Evolutionary conservation across 1,140 invertebrate genomes (phyloP), one percentile per base, ranked within the genome.

Genomic region (Tribolium castaneum): DNA sequence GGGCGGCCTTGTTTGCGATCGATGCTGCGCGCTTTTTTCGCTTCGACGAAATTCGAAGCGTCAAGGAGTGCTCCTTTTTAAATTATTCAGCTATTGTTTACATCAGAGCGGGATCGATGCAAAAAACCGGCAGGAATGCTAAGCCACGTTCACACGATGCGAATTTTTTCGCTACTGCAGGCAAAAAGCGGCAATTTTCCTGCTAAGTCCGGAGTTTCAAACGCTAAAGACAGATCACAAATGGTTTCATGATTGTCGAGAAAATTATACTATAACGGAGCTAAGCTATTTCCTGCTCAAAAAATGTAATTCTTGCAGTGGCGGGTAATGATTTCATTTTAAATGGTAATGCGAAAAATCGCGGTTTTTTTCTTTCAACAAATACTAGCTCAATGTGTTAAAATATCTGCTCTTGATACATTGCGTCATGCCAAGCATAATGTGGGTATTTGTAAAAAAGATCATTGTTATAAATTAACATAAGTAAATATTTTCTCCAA

Each of bases 11-110:
- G 39, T 45, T 45, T 45, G 5, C 9, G n/a, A 13, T 14, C 22
- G 52, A 54, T 54, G 14, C 52, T 25, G 7, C 13, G 14, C n/a
- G 39, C n/a, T 45, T 45, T 45, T 39, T 45, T 9, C 39, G 39
- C 7, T 54, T 54, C 14, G 14, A 12, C 13, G 22, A 54, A 54
- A 45, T 45, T 45, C 39, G 39, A 9, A 45, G 7, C 39, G 39
- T 45, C 6, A 52, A 52, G 16, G 51, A 52, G 51, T 52, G 51
- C 51, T 52, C 51, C 51, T 45, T 45, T 45, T 45, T 45, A 45
- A 45, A 45, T 45, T 45, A 45, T 45, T 45, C 39, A 45, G 39
- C 39, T 52, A 52, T 52, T 52, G 51, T 52, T 52, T 52, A 52
- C 51, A 52, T 16, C 12, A 14, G 12, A 3, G 16, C 12, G 16